Evolutionary conservation across 92 coral and sea anemone species (phyloP).

Genomic region (Zoanthus gigantus): DNA sequence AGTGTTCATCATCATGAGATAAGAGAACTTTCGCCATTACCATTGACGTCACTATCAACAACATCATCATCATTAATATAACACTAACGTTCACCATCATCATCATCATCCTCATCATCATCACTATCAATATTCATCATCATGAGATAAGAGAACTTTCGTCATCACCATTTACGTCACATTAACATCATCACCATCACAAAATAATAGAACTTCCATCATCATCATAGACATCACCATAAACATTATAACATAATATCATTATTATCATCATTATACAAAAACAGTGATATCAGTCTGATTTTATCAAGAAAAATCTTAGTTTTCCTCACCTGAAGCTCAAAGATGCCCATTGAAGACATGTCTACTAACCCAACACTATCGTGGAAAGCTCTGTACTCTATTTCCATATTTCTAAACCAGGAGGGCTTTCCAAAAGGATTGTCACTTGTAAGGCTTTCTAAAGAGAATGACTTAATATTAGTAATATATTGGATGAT

Average conservation of each 20-base stretch:
- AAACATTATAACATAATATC: neutral
- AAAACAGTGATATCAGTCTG: neutral
- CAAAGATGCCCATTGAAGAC: constrained; percentile 88
- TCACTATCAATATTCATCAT: neutral
- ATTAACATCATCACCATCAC: no score
- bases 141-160: neutral
- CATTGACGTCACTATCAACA: neutral
- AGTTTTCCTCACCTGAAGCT: constrained; percentile 64
- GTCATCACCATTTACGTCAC: neutral
- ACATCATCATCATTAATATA: neutral
- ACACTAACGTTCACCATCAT: no score
- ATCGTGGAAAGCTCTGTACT: constrained; percentile 82
- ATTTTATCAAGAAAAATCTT: neutral
- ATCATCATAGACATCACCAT: neutral
- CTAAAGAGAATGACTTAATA: constrained; percentile 30
- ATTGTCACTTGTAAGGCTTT: constrained; percentile 52
- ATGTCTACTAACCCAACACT: constrained; percentile 86
- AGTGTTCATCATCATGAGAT: no score
- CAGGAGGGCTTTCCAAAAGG: constrained; percentile 89
- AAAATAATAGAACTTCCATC: neutral
- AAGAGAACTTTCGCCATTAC: neutral
- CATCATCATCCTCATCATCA: no score
- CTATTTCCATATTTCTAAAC: constrained; percentile 75
- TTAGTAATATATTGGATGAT: neutral
- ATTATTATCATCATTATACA: neutral